These are phyloP conservation scores for Muntiacus muntjak DNA, from an alignment of 2,113 vertebrate species.

Conservation along the genomic window DNA sequence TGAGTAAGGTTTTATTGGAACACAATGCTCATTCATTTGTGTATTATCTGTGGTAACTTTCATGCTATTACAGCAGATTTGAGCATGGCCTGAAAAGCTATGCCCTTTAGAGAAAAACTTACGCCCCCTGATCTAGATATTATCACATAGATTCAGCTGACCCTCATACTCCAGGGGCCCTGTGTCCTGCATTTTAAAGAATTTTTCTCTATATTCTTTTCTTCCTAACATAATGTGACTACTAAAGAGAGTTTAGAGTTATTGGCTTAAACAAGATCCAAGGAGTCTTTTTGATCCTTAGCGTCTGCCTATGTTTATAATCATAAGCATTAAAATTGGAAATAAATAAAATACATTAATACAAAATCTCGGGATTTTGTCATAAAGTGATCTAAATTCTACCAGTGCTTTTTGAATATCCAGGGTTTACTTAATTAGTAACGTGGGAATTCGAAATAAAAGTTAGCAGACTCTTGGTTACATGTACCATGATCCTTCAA, in stretches of 20 bases:
- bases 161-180: neutral
- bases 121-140: neutral
- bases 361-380: neutral
- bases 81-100: neutral
- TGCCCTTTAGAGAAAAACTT: neutral
- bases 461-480: neutral
- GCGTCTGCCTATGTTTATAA: neutral
- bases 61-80: neutral
- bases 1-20: slow-evolving; percentile 23
- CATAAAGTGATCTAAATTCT: neutral
- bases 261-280: neutral
- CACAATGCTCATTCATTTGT: neutral
- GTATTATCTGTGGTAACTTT: neutral
- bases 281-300: slow-evolving; percentile 30
- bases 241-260: neutral
- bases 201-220: neutral
- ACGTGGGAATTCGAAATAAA: neutral
- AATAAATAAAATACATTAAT: neutral
- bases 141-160: neutral
- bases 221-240: neutral
- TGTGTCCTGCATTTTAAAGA: neutral
- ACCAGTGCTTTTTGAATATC: neutral
- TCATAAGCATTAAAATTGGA: neutral
- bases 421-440: neutral
- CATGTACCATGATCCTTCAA: neutral